Base-by-base conservation (phyloP, 2,888 invertebrate genomes). In the Nasonia oneida region DNA sequence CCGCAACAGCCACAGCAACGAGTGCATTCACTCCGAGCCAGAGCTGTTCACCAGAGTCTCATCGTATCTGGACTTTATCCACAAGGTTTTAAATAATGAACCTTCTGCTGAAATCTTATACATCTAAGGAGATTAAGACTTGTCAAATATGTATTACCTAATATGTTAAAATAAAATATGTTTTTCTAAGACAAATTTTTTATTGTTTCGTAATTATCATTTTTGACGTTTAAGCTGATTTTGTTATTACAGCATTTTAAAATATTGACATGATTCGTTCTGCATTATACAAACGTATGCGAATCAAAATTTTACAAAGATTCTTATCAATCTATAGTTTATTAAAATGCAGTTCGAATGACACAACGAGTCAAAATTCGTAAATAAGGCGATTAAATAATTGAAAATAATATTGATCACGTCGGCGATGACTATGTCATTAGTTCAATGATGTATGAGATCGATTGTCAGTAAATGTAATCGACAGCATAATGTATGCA, bases 41-140 rank as follows among this genome's bases (percentile, higher is more conserved):
- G 85, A 85, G 53, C 6, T 78, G 0, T 85, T 74, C 53, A 85
- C 85, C 18, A 57, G 81, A 53, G 82, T 85, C 3, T 85, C 85
- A 0, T 0, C 10, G 3, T 39, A 82, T 29, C 50, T 85, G 39
- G 29, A 23, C 2, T 85, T 85, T 53, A 82, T 85, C n/a, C 3
- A 64, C 15, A 81, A 82, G 50, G 73, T 81, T n/a, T 42, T 85
- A 15, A 77, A 82, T 23, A 50, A 50, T 2, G 71, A 82, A 64
- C 1, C 4, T 15, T 82, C 82, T 14, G 23, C 5, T 18, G 78
- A 78, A 2, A 81, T 85, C 14, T 12, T 23, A 33, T 80, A 83
- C 64, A 53, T 47, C 18, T 50, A 23, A 53, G 8, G 39, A 71
- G 15, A 18, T 23, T 23, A 64, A 64, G 64, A 71, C 33, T 70